Evolutionary conservation across 2,797 vertebrate species (phyloP).

Genomic region (Lerista edwardsae): DNA sequence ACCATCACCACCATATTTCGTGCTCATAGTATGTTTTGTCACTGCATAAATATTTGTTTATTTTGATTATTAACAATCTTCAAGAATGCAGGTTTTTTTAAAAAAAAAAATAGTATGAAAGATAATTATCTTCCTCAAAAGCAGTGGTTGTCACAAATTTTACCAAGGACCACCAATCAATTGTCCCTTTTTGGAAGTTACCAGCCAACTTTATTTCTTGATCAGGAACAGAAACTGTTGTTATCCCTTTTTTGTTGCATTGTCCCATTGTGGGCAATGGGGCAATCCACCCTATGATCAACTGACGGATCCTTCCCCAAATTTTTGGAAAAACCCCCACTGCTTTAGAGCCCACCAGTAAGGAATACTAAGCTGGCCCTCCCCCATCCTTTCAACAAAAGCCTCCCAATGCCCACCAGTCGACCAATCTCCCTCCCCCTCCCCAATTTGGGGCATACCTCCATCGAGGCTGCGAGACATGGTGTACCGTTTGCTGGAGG

Average conservation of each 20-base stretch:
- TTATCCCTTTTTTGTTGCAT: neutral
- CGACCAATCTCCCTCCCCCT: slow-evolving; percentile 39
- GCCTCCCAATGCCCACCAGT: slow-evolving; percentile 12
- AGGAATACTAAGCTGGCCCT: neutral
- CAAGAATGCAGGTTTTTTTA: neutral
- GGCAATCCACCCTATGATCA: neutral
- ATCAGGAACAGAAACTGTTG: neutral
- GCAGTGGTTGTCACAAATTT: neutral
- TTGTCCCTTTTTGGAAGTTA: neutral
- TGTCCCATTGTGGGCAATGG: neutral
- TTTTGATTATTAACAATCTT: neutral
- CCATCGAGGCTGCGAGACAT: slow-evolving; percentile 96
- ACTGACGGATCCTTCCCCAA: neutral
- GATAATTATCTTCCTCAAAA: neutral
- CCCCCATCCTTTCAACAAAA: neutral
- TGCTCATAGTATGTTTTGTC: neutral
- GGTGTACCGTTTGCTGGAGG: slow-evolving; percentile 96
- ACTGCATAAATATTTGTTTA: neutral
- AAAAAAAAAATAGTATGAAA: neutral
- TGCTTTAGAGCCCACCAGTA: neutral
- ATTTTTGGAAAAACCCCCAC: neutral
- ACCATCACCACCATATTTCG: neutral
- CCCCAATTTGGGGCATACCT: slow-evolving; percentile 81
- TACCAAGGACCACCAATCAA: neutral
- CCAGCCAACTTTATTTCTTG: neutral